phyloP scores from a whole-genome alignment of 2,888 invertebrate genomes.

The Ryuthela nishihirai region DNA sequence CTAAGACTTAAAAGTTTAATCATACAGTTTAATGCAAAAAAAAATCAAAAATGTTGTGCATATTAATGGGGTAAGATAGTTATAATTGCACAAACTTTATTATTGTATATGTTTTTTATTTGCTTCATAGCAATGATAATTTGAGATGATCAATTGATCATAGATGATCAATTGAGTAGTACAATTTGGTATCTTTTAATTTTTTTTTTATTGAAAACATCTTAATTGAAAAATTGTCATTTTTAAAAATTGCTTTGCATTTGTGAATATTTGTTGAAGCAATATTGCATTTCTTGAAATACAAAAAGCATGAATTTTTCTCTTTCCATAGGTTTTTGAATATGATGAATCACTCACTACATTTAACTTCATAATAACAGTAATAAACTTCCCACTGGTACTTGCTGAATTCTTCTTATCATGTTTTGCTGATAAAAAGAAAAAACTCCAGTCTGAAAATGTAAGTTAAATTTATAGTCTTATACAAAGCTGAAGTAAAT shows the following conservation, averaged over 20 bases:
- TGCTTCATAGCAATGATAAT: no score
- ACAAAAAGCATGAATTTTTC: no score
- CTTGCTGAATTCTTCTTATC: conserved; percentile 69
- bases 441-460: conserved; percentile 51
- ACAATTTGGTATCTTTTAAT: not conserved
- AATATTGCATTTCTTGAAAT: conserved; percentile 61
- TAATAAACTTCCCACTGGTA: conserved; percentile 71
- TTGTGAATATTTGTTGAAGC: not conserved
- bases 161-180: no score
- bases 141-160: no score
- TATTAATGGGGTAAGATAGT: no score
- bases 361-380: conserved; percentile 9
- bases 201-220: not conserved
- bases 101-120: no score
- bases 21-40: no score
- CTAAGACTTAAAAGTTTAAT: no score
- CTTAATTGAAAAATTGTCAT: not conserved
- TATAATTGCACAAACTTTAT: no score
- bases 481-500: no score
- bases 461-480: conserved; percentile 6
- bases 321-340: conserved; percentile 10
- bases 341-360: conserved; percentile 17
- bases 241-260: not conserved
- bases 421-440: conserved; percentile 71
- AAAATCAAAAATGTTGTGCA: no score